A percentile compares a stretch with the other conserved stretches of the same genome.
These are phyloP conservation scores for Cranoglanis bouderius DNA, from an alignment of 2,113 vertebrate species.

Conservation along the genomic window DNA sequence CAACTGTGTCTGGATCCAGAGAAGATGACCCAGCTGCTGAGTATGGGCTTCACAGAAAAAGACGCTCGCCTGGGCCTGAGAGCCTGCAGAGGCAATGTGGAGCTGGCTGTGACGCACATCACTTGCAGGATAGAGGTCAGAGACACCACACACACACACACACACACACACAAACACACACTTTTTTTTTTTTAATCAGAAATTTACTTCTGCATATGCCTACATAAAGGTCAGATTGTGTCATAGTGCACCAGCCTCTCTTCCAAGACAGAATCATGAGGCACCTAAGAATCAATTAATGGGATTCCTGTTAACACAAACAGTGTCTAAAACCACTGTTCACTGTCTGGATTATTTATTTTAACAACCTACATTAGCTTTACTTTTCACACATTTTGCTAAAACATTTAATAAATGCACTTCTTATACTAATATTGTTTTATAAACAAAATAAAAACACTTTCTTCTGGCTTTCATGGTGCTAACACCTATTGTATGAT, in stretches of 20 bases:
- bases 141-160: constrained; percentile 4
- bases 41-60: constrained; percentile 86
- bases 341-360: not conserved
- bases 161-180: not conserved
- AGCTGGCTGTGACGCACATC: constrained; percentile 82
- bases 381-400: not conserved
- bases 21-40: constrained; percentile 80
- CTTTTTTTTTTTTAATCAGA: not conserved
- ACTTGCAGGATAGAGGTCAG: constrained; percentile 82
- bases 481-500: too few species aligned
- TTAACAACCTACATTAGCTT: not conserved
- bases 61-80: constrained; percentile 90
- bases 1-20: constrained; percentile 81
- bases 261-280: not conserved
- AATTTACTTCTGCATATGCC: not conserved
- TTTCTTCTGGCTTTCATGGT: not conserved
- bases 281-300: not conserved
- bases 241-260: too few species aligned
- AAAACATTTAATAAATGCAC: not conserved
- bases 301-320: not conserved
- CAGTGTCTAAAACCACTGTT: not conserved
- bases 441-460: not conserved
- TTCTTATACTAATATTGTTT: not conserved
- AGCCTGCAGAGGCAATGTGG: constrained; percentile 84
- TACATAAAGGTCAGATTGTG: not conserved